phyloP scores from a whole-genome alignment of 2,888 invertebrate species.

The Saturnia japonica region DNA sequence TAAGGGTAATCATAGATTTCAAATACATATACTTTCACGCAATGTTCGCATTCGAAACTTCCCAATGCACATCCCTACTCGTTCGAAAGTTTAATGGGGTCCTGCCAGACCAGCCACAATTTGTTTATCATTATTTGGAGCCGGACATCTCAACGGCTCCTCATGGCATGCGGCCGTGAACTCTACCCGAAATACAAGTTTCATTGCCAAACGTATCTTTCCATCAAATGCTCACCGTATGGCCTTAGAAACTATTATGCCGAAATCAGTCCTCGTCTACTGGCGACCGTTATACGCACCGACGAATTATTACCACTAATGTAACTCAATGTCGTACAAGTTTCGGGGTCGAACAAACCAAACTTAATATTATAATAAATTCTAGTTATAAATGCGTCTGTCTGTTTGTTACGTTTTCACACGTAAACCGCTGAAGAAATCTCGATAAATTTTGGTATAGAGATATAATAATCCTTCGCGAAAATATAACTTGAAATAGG shows the following conservation, averaged over 20 bases:
- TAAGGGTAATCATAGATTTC: too few relatives aligned
- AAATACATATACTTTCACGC: too few relatives aligned
- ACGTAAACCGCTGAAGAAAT: too few relatives aligned
- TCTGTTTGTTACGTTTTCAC: too few relatives aligned
- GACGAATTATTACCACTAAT: constrained; percentile 61
- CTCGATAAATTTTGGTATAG: too few relatives aligned
- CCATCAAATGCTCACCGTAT: constrained; percentile 57
- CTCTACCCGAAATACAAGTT: constrained; percentile 16
- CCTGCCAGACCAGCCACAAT: background rate
- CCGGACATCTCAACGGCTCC: background rate
- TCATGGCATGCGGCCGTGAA: constrained; percentile 15
- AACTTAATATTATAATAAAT: too few relatives aligned
- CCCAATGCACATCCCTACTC: too few relatives aligned
- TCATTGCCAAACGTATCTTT: constrained; percentile 69
- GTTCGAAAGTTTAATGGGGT: too few relatives aligned
- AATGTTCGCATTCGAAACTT: too few relatives aligned
- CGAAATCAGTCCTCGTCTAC: constrained; percentile 62
- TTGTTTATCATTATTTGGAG: background rate
- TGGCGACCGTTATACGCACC: constrained; percentile 44
- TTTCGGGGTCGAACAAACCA: constrained; percentile 15
- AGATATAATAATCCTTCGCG: too few relatives aligned
- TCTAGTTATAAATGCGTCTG: too few relatives aligned
- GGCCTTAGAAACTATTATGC: constrained; percentile 64
- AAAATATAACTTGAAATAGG: too few relatives aligned
- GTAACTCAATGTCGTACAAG: constrained; percentile 60